Evolutionary conservation across 2,888 invertebrate species (phyloP).

Genomic region (Nysson spinosus): DNA sequence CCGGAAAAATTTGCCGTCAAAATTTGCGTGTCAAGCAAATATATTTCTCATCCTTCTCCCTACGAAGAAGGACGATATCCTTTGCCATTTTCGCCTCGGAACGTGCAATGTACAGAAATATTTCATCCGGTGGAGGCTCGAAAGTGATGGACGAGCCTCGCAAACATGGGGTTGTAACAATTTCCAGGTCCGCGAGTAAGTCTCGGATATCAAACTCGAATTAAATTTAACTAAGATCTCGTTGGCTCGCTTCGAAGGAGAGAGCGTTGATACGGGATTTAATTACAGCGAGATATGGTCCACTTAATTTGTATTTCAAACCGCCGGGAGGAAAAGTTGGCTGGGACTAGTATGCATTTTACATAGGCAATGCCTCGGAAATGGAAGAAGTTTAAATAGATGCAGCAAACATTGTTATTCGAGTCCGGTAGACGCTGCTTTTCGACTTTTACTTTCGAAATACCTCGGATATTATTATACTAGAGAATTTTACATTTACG

Average conservation of each 20-base stretch:
- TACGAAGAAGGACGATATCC: background rate
- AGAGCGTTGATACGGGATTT: too few relatives aligned
- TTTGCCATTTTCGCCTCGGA: background rate
- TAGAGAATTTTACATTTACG: too few relatives aligned
- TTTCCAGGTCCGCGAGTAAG: background rate
- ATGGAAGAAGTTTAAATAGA: slow-evolving; percentile 26
- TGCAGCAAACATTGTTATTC: slow-evolving; percentile 23
- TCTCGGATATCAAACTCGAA: too few relatives aligned
- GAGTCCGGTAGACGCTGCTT: background rate
- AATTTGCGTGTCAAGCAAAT: background rate
- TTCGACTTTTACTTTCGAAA: background rate
- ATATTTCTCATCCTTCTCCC: background rate
- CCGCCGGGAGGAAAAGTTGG: slow-evolving; percentile 7
- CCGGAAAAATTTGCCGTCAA: background rate
- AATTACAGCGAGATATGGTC: slow-evolving; percentile 8
- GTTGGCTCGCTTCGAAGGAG: too few relatives aligned
- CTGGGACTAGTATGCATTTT: background rate
- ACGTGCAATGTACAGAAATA: background rate
- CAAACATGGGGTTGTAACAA: background rate
- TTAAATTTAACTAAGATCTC: too few relatives aligned
- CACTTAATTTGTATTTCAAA: slow-evolving; percentile 4
- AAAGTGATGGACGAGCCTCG: slow-evolving; percentile 1
- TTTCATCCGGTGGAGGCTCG: background rate
- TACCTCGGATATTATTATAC: background rate
- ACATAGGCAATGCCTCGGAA: slow-evolving; percentile 6